Conservation (phyloP, 2,113 vertebrate genomes). For the Quiscalus mexicanus region DNA sequence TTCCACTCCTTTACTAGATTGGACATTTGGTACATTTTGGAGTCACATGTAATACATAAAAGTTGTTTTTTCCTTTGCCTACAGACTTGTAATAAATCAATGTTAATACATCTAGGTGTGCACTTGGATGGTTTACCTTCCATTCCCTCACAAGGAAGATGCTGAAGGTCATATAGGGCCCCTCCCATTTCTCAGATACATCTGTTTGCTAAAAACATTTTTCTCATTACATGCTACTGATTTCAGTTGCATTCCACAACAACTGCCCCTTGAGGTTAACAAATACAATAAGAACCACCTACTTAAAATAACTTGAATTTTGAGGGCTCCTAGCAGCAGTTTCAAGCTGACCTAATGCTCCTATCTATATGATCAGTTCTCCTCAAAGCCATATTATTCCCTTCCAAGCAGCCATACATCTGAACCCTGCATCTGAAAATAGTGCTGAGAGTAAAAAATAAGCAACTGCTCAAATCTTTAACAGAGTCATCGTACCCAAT, state of each 20-base stretch:
- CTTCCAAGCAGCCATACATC: not conserved
- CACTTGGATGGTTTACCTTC: not conserved
- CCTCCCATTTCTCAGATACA: not conserved
- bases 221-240: not conserved
- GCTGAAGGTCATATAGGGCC: not conserved
- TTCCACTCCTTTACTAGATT: not conserved
- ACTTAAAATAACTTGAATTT: conserved; percentile 24
- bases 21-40: not conserved
- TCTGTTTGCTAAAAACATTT: not conserved
- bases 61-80: not conserved
- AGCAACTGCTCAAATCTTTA: not conserved
- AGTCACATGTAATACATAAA: not conserved
- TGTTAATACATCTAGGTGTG: rapidly evolving
- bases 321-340: not conserved
- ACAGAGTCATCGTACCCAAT: not conserved
- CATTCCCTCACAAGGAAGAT: not conserved
- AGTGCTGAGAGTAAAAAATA: not conserved
- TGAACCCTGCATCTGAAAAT: not conserved
- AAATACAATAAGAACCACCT: not conserved
- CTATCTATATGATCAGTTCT: not conserved
- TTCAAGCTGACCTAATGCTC: conserved; percentile 4
- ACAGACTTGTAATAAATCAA: not conserved
- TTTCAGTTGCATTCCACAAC: not conserved
- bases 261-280: conserved; percentile 37
- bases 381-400: not conserved